Evolutionary conservation across 1,140 invertebrate genomes (phyloP).

Genomic region (Bradynema listronoti): DNA sequence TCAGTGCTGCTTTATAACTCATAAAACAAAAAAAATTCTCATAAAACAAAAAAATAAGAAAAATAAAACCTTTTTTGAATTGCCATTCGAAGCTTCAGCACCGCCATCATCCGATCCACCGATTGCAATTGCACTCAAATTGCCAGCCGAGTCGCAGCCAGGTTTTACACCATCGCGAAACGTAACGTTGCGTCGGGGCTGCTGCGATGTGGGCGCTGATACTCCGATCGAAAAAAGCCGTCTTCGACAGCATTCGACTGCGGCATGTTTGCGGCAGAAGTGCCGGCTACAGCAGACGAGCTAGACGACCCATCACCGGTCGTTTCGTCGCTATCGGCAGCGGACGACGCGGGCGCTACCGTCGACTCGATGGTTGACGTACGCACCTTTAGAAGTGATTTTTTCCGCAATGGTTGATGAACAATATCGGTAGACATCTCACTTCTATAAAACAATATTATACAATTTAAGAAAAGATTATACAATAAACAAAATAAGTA

Average conservation of each 20-base stretch:
- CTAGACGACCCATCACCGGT: not conserved
- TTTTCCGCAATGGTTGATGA: constrained; percentile 7
- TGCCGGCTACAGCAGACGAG: not conserved
- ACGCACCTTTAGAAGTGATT: constrained; percentile 17
- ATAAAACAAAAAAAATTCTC: too few species aligned
- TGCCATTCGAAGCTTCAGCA: too few species aligned
- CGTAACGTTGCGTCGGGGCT: constrained; percentile 21
- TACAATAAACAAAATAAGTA: too few species aligned
- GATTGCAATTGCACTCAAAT: not conserved
- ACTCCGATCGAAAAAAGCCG: too few species aligned
- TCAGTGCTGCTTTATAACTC: too few species aligned
- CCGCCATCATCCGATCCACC: not conserved
- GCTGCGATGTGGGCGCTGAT: not conserved
- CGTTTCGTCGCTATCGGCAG: too few species aligned
- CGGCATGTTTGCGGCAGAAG: not conserved
- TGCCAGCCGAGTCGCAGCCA: constrained; percentile 1
- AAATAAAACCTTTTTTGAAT: too few species aligned
- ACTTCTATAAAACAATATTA: too few species aligned
- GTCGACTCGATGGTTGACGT: not conserved
- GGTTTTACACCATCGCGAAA: constrained; percentile 34
- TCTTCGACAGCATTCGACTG: not conserved
- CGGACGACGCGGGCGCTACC: not conserved
- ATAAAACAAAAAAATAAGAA: too few species aligned
- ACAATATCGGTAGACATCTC: not conserved
- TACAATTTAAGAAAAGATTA: too few species aligned